A percentile compares a stretch with the other conserved stretches of the same genome.
Conservation (phyloP, 2,797 vertebrate genomes). For the Telmatherina bonti region DNA sequence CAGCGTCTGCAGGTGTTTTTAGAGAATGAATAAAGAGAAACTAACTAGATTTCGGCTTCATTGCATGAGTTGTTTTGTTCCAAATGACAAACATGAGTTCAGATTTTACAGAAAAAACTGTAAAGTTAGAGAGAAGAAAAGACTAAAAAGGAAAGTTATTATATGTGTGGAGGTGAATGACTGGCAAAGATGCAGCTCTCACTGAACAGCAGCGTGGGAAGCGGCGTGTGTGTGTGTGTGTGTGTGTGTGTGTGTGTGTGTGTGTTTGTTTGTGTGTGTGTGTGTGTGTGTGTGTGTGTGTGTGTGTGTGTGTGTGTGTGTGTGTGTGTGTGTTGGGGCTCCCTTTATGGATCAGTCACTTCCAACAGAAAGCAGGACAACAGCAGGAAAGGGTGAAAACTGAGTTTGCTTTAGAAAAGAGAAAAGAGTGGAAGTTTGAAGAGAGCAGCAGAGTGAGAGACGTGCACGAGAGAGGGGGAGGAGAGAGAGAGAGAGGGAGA, state of each 20-base stretch:
- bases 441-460: conserved; percentile 34
- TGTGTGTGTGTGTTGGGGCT: too few species aligned
- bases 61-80: background rate
- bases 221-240: too few species aligned
- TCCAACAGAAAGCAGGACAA: conserved; percentile 45
- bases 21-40: background rate
- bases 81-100: background rate
- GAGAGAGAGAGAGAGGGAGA: conserved; percentile 31
- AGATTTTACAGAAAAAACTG: background rate
- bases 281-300: too few species aligned
- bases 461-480: conserved; percentile 20
- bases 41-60: background rate
- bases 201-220: conserved; percentile 18
- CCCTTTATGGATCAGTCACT: conserved; percentile 57
- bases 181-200: conserved; percentile 31
- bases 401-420: too few species aligned
- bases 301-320: too few species aligned
- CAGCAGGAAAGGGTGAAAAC: conserved; percentile 32
- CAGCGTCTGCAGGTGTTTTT: background rate
- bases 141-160: conserved; percentile 18
- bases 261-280: too few species aligned
- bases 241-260: too few species aligned
- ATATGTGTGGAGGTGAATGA: conserved; percentile 37
- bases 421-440: conserved; percentile 41
- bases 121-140: background rate